A percentile compares a stretch with the other conserved stretches of the same genome.
phyloP scores from a whole-genome alignment of 2,113 vertebrate genomes.

The Oreotrochilus melanogaster region DNA sequence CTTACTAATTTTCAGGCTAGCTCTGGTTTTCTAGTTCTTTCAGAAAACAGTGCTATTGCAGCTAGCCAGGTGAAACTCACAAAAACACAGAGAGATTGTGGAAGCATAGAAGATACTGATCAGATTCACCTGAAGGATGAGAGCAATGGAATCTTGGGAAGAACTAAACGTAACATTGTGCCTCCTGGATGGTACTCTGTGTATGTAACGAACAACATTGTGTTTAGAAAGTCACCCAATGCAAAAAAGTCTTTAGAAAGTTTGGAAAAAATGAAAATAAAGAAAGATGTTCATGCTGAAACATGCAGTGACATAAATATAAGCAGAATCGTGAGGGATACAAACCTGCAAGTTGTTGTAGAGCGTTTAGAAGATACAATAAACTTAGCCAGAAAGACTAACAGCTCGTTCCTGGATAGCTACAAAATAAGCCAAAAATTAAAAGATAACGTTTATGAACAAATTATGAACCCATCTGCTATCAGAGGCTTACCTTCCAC shows the following conservation, averaged over 20 bases:
- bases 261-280: constrained; percentile 41
- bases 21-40: constrained; percentile 70
- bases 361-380: constrained; percentile 82
- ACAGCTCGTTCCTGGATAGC: constrained; percentile 46
- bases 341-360: constrained; percentile 81
- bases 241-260: constrained; percentile 61
- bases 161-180: constrained; percentile 86
- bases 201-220: constrained; percentile 88
- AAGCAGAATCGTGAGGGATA: constrained; percentile 76
- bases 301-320: constrained; percentile 58
- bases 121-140: constrained; percentile 36
- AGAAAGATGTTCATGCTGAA: constrained; percentile 54
- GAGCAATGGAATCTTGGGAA: constrained; percentile 62
- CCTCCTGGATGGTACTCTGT: constrained; percentile 89
- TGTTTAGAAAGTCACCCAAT: constrained; percentile 76
- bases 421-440: constrained; percentile 70
- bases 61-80: not conserved
- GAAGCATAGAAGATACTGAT: not conserved
- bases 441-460: constrained; percentile 44
- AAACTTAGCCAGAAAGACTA: constrained; percentile 66
- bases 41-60: constrained; percentile 59
- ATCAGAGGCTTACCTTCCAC: constrained; percentile 34
- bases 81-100: constrained; percentile 20
- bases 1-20: constrained; percentile 64
- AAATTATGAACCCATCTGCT: constrained; percentile 39